Conservation (phyloP, 2,797 vertebrate species). For the Pangasius djambal region DNA sequence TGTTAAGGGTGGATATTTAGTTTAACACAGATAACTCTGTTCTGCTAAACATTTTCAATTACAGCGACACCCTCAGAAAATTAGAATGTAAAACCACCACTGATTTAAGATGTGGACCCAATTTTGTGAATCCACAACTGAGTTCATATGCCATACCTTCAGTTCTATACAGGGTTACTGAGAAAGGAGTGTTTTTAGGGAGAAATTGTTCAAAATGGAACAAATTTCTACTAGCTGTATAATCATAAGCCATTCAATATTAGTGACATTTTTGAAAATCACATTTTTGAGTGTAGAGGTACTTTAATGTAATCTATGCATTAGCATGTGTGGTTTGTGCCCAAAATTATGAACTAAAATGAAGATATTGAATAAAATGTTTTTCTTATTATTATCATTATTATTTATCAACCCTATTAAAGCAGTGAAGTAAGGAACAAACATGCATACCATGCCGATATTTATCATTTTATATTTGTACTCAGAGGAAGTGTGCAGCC, state of each 20-base stretch:
- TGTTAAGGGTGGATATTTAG: not conserved
- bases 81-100: not conserved
- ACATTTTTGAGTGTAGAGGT: not conserved
- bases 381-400: constrained; percentile 5
- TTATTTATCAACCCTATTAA: constrained; percentile 23
- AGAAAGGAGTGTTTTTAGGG: not conserved
- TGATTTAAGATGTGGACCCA: not conserved
- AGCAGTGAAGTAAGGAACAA: constrained; percentile 30
- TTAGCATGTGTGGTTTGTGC: not conserved
- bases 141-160: not conserved
- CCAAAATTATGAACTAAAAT: constrained; percentile 19
- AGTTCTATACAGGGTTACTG: not conserved
- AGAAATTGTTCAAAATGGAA: not conserved
- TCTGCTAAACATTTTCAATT: not conserved
- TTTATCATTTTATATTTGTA: constrained; percentile 40
- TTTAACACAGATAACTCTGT: not conserved
- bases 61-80: not conserved
- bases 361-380: not conserved
- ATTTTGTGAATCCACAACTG: not conserved
- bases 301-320: not conserved
- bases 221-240: not conserved
- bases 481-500: constrained; percentile 5
- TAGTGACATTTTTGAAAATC: not conserved
- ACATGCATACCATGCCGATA: constrained; percentile 6
- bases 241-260: not conserved